Conservation (phyloP, 2,888 invertebrate species). For the Cosmorhoe ocellata region DNA sequence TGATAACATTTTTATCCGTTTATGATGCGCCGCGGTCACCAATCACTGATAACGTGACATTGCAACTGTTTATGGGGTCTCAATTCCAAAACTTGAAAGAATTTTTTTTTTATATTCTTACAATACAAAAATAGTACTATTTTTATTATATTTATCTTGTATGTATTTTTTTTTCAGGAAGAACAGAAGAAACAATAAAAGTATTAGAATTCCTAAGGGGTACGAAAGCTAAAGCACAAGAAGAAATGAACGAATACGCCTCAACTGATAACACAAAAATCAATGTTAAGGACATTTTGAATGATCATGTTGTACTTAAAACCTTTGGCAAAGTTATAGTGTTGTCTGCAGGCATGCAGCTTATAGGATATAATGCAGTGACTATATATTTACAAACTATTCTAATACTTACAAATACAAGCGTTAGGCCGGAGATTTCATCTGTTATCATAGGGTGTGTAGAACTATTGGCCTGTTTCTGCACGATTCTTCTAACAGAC, state of each 20-base stretch:
- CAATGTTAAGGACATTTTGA: conserved; percentile 5
- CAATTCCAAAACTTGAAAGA: too few species aligned
- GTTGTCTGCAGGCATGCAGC: conserved; percentile 7
- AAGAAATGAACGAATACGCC: conserved; percentile 26
- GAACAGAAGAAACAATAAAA: conserved; percentile 20
- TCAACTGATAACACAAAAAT: background rate
- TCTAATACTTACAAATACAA: conserved; percentile 22
- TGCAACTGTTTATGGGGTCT: too few species aligned
- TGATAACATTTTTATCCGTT: too few species aligned
- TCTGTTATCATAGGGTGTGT: conserved; percentile 27
- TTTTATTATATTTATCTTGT: too few species aligned
- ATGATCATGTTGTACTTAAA: conserved; percentile 21
- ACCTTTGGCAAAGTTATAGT: conserved; percentile 20
- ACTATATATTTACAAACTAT: conserved; percentile 26
- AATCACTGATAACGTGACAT: too few species aligned
- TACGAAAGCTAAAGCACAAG: conserved; percentile 10
- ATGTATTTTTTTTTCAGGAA: background rate
- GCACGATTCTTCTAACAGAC: conserved; percentile 24
- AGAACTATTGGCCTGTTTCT: conserved; percentile 18
- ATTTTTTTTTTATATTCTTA: too few species aligned
- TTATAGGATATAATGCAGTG: conserved; percentile 23
- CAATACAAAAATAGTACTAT: too few species aligned
- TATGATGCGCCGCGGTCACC: too few species aligned
- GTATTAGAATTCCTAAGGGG: conserved; percentile 19
- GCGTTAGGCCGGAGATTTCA: conserved; percentile 22